Conservation (phyloP, 2,797 vertebrate species). For the Atherinosoma microstoma region DNA sequence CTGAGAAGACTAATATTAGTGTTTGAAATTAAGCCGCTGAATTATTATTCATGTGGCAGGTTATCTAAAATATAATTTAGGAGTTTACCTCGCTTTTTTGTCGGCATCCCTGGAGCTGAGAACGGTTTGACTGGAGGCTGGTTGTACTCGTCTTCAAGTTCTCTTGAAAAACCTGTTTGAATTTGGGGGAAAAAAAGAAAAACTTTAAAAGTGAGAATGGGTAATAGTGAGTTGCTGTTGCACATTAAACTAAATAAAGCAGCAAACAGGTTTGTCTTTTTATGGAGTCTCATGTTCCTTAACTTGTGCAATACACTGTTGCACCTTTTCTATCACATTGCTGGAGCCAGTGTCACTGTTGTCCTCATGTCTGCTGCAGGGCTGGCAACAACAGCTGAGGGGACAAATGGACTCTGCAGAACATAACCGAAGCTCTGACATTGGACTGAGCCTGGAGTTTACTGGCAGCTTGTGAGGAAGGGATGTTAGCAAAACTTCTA, state of each 20-base stretch:
- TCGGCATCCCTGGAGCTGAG: constrained; percentile 55
- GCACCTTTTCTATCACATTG: constrained; percentile 40
- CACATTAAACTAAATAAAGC: constrained; percentile 34
- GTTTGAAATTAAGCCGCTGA: constrained; percentile 47
- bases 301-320: constrained; percentile 14
- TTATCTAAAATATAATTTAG: constrained; percentile 45
- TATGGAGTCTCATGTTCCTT: constrained; percentile 29
- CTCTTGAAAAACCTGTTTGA: constrained; percentile 53
- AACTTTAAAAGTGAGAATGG: constrained; percentile 33
- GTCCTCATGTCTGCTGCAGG: constrained; percentile 34
- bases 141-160: constrained; percentile 31
- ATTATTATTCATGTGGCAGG: constrained; percentile 37
- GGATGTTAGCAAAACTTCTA: constrained; percentile 59
- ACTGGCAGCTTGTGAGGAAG: constrained; percentile 48
- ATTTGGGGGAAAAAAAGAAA: constrained; percentile 14
- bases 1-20: constrained; percentile 60
- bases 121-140: constrained; percentile 45
- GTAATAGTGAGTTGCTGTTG: constrained; percentile 11
- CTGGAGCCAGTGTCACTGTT: constrained; percentile 51
- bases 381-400: constrained; percentile 45
- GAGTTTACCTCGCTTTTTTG: constrained; percentile 42
- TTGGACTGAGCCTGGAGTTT: constrained; percentile 27
- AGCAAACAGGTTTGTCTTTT: constrained; percentile 32
- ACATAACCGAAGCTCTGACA: constrained; percentile 41
- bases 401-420: constrained; percentile 35